These are phyloP conservation scores for Ranitomeya variabilis DNA, from an alignment of 2,113 vertebrate species.

Conservation along the genomic window DNA sequence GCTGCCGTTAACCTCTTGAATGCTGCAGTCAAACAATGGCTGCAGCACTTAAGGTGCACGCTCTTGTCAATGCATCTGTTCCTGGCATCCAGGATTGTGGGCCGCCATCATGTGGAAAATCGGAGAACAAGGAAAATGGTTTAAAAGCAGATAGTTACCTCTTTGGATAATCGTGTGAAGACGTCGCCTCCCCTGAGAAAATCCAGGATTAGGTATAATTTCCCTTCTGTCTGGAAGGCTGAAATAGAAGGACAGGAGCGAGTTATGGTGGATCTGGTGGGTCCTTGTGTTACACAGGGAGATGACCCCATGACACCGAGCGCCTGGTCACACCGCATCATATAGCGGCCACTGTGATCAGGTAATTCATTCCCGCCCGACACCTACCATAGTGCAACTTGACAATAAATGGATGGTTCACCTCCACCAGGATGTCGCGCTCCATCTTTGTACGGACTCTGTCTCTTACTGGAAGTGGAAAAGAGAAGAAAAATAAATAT, in stretches of 20 bases:
- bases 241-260: conserved; percentile 50
- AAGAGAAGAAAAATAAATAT: not conserved
- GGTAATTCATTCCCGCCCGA: too few species aligned
- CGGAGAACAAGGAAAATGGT: conserved; percentile 9
- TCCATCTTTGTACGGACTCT: conserved; percentile 98
- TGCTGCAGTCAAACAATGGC: too few species aligned
- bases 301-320: too few species aligned
- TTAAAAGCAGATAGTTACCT: conserved; percentile 80
- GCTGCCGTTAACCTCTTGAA: too few species aligned
- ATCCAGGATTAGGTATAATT: conserved; percentile 98
- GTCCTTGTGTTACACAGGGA: too few species aligned
- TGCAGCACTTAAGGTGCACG: too few species aligned
- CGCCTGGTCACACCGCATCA: too few species aligned
- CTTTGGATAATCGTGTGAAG: conserved; percentile 99
- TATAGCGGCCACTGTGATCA: too few species aligned
- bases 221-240: conserved; percentile 99
- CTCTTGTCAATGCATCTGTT: too few species aligned
- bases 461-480: conserved; percentile 83
- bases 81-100: too few species aligned
- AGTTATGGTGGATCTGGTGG: not conserved
- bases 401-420: conserved; percentile 98
- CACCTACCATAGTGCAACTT: conserved; percentile 97
- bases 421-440: conserved; percentile 96
- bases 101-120: too few species aligned
- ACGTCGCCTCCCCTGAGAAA: conserved; percentile 99